phyloP scores from a whole-genome alignment of 1,140 invertebrate genomes.

The Cydia splendana region DNA sequence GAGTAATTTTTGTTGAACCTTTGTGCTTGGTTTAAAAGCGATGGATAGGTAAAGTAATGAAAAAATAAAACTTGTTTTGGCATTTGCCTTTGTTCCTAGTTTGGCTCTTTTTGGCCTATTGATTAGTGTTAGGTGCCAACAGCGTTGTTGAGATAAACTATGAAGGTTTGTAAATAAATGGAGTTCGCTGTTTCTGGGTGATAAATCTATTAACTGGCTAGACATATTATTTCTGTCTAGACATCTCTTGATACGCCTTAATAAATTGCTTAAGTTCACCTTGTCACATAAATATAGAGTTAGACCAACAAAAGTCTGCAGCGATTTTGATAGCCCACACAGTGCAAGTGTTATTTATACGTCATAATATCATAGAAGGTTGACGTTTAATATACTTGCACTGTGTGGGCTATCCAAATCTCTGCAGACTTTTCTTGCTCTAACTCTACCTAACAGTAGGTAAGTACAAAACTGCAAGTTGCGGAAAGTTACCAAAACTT shows the following conservation, averaged over 20 bases:
- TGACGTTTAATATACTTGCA: too few species aligned
- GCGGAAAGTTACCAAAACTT: too few species aligned
- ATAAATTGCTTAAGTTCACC: background rate
- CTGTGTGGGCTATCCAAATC: too few species aligned
- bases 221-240: background rate
- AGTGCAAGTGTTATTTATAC: too few species aligned
- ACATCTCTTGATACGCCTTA: background rate
- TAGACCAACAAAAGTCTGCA: too few species aligned
- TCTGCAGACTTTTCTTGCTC: too few species aligned
- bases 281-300: background rate
- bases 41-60: background rate
- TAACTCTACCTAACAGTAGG: too few species aligned
- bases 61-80: background rate
- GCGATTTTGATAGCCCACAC: too few species aligned
- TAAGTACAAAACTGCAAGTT: too few species aligned
- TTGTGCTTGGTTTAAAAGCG: background rate
- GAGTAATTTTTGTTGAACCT: background rate
- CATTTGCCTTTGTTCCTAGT: background rate
- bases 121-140: background rate
- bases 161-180: background rate
- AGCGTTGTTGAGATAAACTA: background rate
- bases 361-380: too few species aligned
- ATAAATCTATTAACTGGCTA: slow-evolving; percentile 3
- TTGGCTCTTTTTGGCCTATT: slow-evolving; percentile 1
- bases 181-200: background rate